Evolutionary conservation across 2,888 invertebrate genomes (phyloP), one percentile per base, ranked within the genome.

Genomic region (Caenorhabditis sp.): DNA sequence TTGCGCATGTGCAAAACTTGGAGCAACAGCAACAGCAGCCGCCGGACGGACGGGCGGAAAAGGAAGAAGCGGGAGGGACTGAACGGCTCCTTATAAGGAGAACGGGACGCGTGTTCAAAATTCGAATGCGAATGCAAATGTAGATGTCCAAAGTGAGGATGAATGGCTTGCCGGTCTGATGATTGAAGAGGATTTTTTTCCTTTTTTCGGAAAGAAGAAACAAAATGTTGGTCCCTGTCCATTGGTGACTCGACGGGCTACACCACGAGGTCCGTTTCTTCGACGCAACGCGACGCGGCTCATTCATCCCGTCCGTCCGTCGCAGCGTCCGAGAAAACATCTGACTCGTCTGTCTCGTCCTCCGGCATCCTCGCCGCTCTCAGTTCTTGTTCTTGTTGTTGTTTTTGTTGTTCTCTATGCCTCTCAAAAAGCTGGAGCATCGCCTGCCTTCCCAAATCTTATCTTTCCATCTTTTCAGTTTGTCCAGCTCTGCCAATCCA

Each of bases 71-170:
- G 53, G 32, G 56, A 32, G 11, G 53, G 35, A 22, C 22, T n/a
- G n/a, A 6, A 40, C 24, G 55, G 68, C 28, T n/a, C n/a, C n/a
- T n/a, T n/a, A n/a, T n/a, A n/a, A n/a, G n/a, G n/a, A n/a, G n/a
- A n/a, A n/a, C n/a, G n/a, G 67, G 76, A 76, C 76, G 76, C 76
- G 24, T 61, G 67, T 65, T 53, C 60, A 58, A 74, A 74, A 74
- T 37, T 53, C 53, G 32, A 61, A 76, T 67, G 76, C n/a, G n/a
- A n/a, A n/a, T n/a, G n/a, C n/a, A n/a, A n/a, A n/a, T n/a, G n/a
- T n/a, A n/a, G n/a, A n/a, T n/a, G n/a, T n/a, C 53, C 61, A 60
- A 47, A 47, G 44, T 44, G 56, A 55, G 67, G 58, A 74, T 65
- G 40, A 67, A 74, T 65, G 65, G 51, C 74, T 65, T 24, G 28